Conservation (phyloP, 2,797 vertebrate species). For the Saxicola maurus region DNA sequence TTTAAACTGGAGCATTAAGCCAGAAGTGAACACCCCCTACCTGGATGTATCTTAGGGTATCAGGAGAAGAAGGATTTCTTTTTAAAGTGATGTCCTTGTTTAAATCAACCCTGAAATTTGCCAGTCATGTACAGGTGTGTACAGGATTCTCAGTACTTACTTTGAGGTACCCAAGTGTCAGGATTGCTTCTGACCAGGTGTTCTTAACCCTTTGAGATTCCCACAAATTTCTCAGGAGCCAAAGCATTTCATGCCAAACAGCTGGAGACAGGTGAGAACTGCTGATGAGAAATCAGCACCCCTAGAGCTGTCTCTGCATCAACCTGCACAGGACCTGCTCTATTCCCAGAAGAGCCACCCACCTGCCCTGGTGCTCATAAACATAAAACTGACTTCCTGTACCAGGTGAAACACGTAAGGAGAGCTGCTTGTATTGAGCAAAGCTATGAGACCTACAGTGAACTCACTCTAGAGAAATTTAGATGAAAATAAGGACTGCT, state of each 20-base stretch:
- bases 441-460: neutral
- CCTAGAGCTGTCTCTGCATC: neutral
- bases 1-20: conserved; percentile 51
- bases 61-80: neutral
- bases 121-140: neutral
- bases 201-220: neutral
- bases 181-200: neutral
- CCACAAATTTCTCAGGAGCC: neutral
- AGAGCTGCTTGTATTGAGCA: neutral
- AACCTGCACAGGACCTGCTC: neutral
- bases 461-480: neutral
- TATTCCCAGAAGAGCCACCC: neutral
- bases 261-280: accelerated
- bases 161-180: neutral
- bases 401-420: neutral
- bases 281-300: neutral
- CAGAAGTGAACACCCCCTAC: neutral
- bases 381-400: neutral
- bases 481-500: neutral
- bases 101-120: neutral
- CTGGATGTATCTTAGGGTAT: neutral
- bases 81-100: neutral
- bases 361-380: accelerated
- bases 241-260: neutral
- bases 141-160: neutral